Conservation (phyloP, 2,888 invertebrate species). For the Halictus ligatus region DNA sequence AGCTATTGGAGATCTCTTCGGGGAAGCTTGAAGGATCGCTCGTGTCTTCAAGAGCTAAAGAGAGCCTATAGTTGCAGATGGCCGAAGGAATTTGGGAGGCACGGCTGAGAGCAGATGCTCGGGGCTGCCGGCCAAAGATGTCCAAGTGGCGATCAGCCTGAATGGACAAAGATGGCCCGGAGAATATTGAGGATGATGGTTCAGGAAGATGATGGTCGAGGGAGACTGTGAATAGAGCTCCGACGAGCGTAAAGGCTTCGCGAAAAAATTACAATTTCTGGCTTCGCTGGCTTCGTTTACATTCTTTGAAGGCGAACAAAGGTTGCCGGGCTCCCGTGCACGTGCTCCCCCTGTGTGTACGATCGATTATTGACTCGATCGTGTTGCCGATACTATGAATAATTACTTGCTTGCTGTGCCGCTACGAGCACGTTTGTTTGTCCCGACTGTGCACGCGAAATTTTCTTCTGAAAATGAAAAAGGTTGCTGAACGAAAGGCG, state of each 20-base stretch:
- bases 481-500: too few relatives aligned
- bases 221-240: not conserved
- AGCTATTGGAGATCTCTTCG: not conserved
- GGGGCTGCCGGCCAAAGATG: not conserved
- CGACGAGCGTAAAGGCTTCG: not conserved
- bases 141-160: not conserved
- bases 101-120: not conserved
- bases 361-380: not conserved
- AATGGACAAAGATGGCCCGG: not conserved
- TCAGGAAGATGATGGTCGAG: not conserved
- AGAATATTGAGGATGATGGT: not conserved
- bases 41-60: not conserved
- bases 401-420: not conserved
- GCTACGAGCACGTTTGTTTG: not conserved
- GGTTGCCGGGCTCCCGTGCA: not conserved
- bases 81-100: not conserved
- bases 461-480: too few relatives aligned
- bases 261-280: constrained; percentile 9
- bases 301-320: not conserved
- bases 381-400: not conserved
- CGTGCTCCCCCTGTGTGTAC: not conserved
- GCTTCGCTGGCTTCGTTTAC: not conserved
- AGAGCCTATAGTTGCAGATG: not conserved
- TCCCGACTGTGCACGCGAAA: too few relatives aligned
- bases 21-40: not conserved